Base-by-base conservation (phyloP, 2,888 invertebrate genomes). In the Alcis repandata region DNA sequence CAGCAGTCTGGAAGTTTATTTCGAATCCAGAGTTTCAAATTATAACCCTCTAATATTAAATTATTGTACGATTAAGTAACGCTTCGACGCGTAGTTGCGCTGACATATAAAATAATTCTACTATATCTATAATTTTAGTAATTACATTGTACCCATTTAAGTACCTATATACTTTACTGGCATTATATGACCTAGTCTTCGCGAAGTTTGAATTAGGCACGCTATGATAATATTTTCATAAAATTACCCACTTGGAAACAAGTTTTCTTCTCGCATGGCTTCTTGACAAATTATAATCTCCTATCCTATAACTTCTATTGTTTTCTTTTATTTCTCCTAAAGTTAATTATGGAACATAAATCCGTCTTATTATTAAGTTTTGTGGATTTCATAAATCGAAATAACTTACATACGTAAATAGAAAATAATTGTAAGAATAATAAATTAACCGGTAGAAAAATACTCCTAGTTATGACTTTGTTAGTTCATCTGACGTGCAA, bases 71-170 rank as follows among this genome's bases (percentile, higher is more conserved):
- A 84, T 89, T 92, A 91, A 91, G 90, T 90, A 90, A 87, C 86
- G 92, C 92, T 92, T 92, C 68, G 75, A 87, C 74, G 92, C 91
- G 90, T 93, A 93, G 92, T 88, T 86, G 85, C 68, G 92, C 92
- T 91, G 90, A 87, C 79, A 82, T 89, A 85, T 86, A 80, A 85
- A 79, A 78, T 74, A 82, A 83, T 89, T 89, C 79, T 86, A 90
- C 86, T 89, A 90, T 81, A 91, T 88, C 88, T 92, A 92, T 92
- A 90, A 91, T 92, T 92, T 91, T 91, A 92, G 91, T 90, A 83
- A 80, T 82, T 87, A 91, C 90, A 90, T 87, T 90, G 77, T 91
- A 92, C 88, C 91, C 91, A 87, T 82, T 90, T 91, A 88, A 83
- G 88, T 89, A 89, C 80, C 83, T 84, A 87, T 88, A 89, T 90